These are phyloP conservation scores for Megaceryle maxima DNA, from an alignment of 2,113 vertebrate species.

Conservation along the genomic window DNA sequence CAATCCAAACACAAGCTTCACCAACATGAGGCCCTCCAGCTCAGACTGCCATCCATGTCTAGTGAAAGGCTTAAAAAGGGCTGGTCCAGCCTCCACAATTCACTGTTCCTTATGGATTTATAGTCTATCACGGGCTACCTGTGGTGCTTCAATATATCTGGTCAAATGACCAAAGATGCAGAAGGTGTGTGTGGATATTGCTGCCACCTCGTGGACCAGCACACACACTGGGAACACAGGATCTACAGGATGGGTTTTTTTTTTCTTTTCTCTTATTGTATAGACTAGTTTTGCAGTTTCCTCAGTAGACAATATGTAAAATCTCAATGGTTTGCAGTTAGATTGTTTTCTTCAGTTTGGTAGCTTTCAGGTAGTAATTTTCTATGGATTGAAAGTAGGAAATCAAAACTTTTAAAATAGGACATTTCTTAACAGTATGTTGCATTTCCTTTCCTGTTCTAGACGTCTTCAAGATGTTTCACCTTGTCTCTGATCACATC, in stretches of 20 bases:
- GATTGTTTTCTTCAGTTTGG: background rate
- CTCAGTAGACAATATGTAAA: background rate
- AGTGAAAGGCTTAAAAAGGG: background rate
- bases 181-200: background rate
- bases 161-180: background rate
- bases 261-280: background rate
- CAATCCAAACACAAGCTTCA: background rate
- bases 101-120: background rate
- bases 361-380: background rate
- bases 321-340: background rate
- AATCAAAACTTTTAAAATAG: background rate
- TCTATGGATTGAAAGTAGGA: background rate
- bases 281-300: background rate
- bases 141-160: background rate
- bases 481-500: background rate
- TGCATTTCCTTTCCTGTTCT: background rate
- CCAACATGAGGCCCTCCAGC: fast-evolving
- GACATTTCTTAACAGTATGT: background rate
- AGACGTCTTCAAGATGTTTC: background rate
- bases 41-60: background rate
- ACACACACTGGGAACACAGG: background rate
- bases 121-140: fast-evolving
- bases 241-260: background rate
- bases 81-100: background rate
- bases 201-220: background rate